Conservation (phyloP, 1,140 invertebrate genomes). For the Drosophila teissieri region DNA sequence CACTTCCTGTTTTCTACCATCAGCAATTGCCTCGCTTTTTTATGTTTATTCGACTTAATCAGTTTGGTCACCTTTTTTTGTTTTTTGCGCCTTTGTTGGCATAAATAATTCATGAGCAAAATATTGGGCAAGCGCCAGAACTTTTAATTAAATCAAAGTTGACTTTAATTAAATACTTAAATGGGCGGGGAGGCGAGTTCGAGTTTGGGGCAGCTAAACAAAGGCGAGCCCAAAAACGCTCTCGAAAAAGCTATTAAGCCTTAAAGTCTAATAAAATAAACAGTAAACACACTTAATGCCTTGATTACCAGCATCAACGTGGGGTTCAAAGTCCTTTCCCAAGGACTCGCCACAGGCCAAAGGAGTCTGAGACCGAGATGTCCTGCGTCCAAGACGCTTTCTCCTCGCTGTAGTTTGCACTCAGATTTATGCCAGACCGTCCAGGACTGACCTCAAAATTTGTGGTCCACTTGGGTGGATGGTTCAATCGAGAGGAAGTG, state of each 20-base stretch:
- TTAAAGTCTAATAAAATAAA: constrained; percentile 83
- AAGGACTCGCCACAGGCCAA: constrained; percentile 23
- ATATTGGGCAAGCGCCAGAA: constrained; percentile 40
- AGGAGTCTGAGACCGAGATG: constrained; percentile 6
- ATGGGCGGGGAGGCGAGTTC: constrained; percentile 5
- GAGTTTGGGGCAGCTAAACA: constrained; percentile 29
- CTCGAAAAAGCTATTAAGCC: constrained; percentile 72
- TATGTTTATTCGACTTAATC: constrained; percentile 46
- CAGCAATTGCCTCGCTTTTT: constrained; percentile 34
- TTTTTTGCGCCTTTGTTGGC: constrained; percentile 35
- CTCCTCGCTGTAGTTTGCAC: constrained; percentile 33
- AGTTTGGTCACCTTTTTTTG: constrained; percentile 26
- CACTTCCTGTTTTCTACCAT: constrained; percentile 31
- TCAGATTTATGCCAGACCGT: constrained; percentile 61
- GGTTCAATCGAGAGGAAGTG: background rate
- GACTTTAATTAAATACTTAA: constrained; percentile 75
- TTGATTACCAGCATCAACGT: constrained; percentile 76
- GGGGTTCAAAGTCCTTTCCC: constrained; percentile 44
- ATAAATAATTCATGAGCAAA: constrained; percentile 74
- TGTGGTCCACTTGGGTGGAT: constrained; percentile 29
- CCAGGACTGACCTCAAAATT: constrained; percentile 67
- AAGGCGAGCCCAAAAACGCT: constrained; percentile 33
- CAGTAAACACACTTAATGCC: constrained; percentile 82
- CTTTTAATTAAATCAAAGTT: constrained; percentile 81
- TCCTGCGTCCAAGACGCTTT: constrained; percentile 34